phyloP scores from a whole-genome alignment of 2,888 invertebrate species.

The Drosophila anomelani region DNA sequence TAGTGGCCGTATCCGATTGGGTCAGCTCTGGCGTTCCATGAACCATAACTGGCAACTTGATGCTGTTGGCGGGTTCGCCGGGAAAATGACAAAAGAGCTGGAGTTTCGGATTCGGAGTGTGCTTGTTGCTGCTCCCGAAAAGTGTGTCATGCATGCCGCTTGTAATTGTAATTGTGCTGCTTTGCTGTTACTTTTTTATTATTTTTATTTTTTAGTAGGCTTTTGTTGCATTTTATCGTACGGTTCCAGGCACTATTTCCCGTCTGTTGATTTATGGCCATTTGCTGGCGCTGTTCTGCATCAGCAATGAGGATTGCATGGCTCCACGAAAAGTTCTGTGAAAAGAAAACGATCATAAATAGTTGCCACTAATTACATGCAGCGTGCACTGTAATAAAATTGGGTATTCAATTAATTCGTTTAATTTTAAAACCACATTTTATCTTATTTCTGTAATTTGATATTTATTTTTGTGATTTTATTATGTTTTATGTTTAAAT shows the following conservation, averaged over 20 bases:
- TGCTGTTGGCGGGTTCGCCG: constrained; percentile 28
- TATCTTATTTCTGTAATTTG: too few species aligned
- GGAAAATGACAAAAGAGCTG: constrained; percentile 35
- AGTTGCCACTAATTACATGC: constrained; percentile 25
- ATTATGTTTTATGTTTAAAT: not conserved
- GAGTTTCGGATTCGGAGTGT: constrained; percentile 3
- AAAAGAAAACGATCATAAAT: constrained; percentile 9
- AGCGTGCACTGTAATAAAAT: not conserved
- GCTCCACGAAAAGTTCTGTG: constrained; percentile 26
- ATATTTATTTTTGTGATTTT: not conserved
- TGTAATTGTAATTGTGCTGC: constrained; percentile 24
- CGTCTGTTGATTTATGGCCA: constrained; percentile 13
- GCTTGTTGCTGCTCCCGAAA: constrained; percentile 18
- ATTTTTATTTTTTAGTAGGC: not conserved
- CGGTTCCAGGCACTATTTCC: constrained; percentile 1
- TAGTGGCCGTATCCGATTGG: constrained; percentile 32
- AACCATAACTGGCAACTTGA: constrained; percentile 47
- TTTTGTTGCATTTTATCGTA: not conserved
- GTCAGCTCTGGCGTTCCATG: constrained; percentile 33
- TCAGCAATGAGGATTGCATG: constrained; percentile 34
- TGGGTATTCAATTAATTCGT: too few species aligned
- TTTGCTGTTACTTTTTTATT: not conserved
- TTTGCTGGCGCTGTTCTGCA: constrained; percentile 31
- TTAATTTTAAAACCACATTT: too few species aligned
- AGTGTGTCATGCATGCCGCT: constrained; percentile 33